Evolutionary conservation across 2,797 vertebrate genomes (phyloP), one percentile per base, ranked within the genome.

Genomic region (Hyperoplus immaculatus): DNA sequence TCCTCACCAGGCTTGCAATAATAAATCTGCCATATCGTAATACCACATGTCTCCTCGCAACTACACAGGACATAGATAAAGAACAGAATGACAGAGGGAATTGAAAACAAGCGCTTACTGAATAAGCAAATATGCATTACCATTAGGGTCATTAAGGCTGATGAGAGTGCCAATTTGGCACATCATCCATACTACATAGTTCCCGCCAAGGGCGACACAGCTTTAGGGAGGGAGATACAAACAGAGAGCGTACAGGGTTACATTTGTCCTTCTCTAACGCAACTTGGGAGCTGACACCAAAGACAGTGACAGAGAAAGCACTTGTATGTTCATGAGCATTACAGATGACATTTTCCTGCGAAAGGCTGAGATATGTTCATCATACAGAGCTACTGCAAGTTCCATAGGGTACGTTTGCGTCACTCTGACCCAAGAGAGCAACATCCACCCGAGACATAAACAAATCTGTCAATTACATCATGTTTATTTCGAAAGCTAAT

Each of bases 31-130:
- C 77, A 72, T 83, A 87, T 84, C 67, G 84, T 85, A 87, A 92
- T 72, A 87, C 81, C 86, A 90, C 86, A 87, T 84, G 88, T 84
- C 78, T 83, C 76, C 77, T 76, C 61, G 64, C 81, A 82, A 63
- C 84, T 75, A 63, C 84, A 69, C 65, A 79, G 83, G 80, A 82
- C 80, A 84, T 80, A 90, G 90, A 90, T 77, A 87, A 68, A 91
- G 84, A 92, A 47, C 87, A 88, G 88, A 79, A 82, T 80, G 84
- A 88, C 75, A 78, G 85, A 78, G 74, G 66, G 81, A 89, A 89
- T 77, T 91, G 87, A 87, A 91, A 92, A 87, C 87, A 88, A 89
- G 86, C 78, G 82, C 83, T 89, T 86, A 83, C 65, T 82, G 83
- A 88, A 87, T 73, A 76, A 87, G 87, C 88, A 85, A 89, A 93